Conservation (phyloP, 2,888 invertebrate genomes). For the Ypsolopha scabrella region DNA sequence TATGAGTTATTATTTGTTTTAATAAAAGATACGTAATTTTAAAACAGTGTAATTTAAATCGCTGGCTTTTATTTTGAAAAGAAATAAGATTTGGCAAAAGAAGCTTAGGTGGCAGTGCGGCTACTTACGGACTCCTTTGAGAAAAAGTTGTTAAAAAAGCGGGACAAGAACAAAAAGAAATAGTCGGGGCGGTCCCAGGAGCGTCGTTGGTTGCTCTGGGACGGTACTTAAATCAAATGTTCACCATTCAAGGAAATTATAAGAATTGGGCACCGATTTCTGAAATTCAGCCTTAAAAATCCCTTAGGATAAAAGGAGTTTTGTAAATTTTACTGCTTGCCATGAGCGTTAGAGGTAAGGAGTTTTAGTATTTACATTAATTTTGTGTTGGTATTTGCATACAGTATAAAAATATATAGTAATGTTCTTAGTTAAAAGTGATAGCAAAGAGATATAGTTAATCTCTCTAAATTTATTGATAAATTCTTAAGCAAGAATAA, state of each 20-base stretch:
- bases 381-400: too few species aligned
- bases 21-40: not conserved
- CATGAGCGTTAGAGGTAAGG: too few species aligned
- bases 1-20: not conserved
- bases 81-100: too few species aligned
- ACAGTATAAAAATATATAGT: too few species aligned
- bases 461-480: too few species aligned
- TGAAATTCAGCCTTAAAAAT: slow-evolving; percentile 35
- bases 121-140: slow-evolving; percentile 50
- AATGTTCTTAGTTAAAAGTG: too few species aligned
- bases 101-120: slow-evolving; percentile 7
- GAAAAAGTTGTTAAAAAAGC: slow-evolving; percentile 57
- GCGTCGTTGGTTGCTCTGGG: slow-evolving; percentile 58
- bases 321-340: slow-evolving; percentile 1
- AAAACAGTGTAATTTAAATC: slow-evolving; percentile 49
- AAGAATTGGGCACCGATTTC: slow-evolving; percentile 56
- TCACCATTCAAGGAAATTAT: slow-evolving; percentile 65
- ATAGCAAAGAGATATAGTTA: too few species aligned
- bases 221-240: slow-evolving; percentile 68
- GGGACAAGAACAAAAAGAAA: slow-evolving; percentile 62
- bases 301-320: slow-evolving; percentile 48
- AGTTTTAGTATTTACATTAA: too few species aligned
- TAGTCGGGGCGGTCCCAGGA: slow-evolving; percentile 59
- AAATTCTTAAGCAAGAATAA: too few species aligned
- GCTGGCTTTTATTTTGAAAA: slow-evolving; percentile 25